phyloP scores from a whole-genome alignment of 2,888 invertebrate genomes.

The Ophion ellenae region DNA sequence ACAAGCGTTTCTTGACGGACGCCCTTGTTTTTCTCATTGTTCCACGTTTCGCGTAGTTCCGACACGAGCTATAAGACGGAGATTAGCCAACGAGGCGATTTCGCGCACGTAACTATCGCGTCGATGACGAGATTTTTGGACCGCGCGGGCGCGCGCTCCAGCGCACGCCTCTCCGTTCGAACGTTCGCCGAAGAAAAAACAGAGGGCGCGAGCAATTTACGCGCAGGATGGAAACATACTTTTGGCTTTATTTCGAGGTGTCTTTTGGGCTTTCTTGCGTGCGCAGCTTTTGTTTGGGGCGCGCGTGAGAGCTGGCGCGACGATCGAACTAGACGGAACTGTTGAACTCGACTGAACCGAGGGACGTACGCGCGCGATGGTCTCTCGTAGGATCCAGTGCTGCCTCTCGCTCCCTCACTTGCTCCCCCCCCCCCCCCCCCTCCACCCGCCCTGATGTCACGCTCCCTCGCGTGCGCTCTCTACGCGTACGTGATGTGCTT shows the following conservation, averaged over 20 bases:
- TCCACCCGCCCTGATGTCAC: neutral
- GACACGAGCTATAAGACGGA: neutral
- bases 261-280: neutral
- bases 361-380: slow-evolving; percentile 45
- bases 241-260: neutral
- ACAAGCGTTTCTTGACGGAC: slow-evolving; percentile 71
- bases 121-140: neutral
- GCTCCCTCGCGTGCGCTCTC: slow-evolving; percentile 63
- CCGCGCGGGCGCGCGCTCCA: neutral
- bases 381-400: slow-evolving; percentile 50
- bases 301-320: slow-evolving; percentile 18
- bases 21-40: slow-evolving; percentile 75
- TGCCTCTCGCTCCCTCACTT: slow-evolving; percentile 28
- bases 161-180: neutral
- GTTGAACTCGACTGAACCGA: slow-evolving; percentile 65
- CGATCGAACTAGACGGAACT: slow-evolving; percentile 45
- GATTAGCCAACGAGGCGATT: neutral
- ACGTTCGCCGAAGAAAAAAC: neutral
- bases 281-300: neutral
- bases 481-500: slow-evolving; percentile 25
- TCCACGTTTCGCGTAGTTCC: neutral
- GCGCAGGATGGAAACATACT: neutral
- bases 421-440: slow-evolving; percentile 7
- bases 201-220: neutral
- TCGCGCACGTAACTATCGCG: neutral